These are phyloP conservation scores for Toxotes chatareus DNA, from an alignment of 2,113 vertebrate genomes.

Conservation along the genomic window DNA sequence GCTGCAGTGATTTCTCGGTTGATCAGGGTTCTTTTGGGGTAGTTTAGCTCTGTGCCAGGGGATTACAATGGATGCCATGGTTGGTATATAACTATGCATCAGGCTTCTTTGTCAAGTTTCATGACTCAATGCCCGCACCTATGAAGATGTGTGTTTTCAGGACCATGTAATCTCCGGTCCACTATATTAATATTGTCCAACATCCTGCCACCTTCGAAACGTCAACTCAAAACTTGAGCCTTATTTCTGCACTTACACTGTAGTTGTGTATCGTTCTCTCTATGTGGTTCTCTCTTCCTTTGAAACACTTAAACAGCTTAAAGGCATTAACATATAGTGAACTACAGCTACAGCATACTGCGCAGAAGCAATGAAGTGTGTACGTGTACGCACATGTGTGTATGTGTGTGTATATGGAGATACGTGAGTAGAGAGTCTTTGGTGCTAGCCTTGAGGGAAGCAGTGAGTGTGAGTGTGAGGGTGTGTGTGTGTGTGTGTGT, in stretches of 20 bases:
- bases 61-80: neutral
- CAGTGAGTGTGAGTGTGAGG: conserved; percentile 37
- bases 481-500: conserved; percentile 50
- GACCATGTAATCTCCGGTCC: conserved; percentile 25
- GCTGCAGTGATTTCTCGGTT: conserved; percentile 23
- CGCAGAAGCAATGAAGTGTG: conserved; percentile 17
- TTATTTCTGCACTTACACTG: conserved; percentile 30
- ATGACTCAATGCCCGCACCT: neutral
- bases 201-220: neutral
- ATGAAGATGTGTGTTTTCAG: conserved; percentile 11
- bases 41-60: neutral
- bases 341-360: conserved; percentile 22
- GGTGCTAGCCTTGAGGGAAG: conserved; percentile 57
- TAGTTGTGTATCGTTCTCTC: conserved; percentile 1
- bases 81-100: neutral
- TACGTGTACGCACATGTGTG: conserved; percentile 1
- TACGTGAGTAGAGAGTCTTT: conserved; percentile 66
- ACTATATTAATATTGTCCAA: conserved; percentile 4
- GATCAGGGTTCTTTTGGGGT: conserved; percentile 19
- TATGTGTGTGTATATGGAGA: conserved; percentile 51
- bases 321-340: conserved; percentile 43
- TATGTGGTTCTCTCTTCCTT: neutral
- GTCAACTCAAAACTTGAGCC: conserved; percentile 2
- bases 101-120: neutral
- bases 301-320: conserved; percentile 40